Conservation (phyloP, 2,113 vertebrate genomes). For the Mastomys natalensis region DNA sequence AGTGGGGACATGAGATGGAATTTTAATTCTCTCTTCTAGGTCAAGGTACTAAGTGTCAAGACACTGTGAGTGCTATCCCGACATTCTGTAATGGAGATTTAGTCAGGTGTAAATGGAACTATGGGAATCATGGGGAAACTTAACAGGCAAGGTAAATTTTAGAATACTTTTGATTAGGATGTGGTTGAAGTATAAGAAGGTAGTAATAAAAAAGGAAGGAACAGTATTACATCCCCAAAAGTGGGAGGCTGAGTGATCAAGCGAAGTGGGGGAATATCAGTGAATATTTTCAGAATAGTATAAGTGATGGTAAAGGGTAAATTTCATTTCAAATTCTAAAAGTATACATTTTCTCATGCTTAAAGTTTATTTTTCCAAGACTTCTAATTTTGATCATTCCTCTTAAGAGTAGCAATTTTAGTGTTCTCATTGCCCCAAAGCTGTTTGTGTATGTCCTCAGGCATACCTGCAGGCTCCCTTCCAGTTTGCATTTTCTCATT, state of each 20-base stretch:
- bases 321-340: background rate
- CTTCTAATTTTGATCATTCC: background rate
- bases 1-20: background rate
- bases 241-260: too few species aligned
- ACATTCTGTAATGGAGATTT: background rate
- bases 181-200: background rate
- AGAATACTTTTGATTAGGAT: background rate
- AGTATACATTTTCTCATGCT: background rate
- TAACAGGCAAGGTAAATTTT: background rate
- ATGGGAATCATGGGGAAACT: background rate
- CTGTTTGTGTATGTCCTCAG: background rate
- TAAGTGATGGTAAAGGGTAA: background rate
- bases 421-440: background rate
- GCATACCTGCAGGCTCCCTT: background rate
- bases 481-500: background rate
- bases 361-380: constrained; percentile 16
- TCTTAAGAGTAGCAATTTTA: background rate
- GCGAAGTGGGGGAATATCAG: background rate
- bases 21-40: background rate
- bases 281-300: background rate
- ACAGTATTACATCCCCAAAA: background rate
- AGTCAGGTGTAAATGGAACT: background rate
- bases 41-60: background rate
- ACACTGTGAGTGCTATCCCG: background rate
- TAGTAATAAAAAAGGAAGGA: background rate